Evolutionary conservation across 2,888 invertebrate genomes (phyloP), one percentile per base, ranked within the genome.

Genomic region (Mythimna pallens): DNA sequence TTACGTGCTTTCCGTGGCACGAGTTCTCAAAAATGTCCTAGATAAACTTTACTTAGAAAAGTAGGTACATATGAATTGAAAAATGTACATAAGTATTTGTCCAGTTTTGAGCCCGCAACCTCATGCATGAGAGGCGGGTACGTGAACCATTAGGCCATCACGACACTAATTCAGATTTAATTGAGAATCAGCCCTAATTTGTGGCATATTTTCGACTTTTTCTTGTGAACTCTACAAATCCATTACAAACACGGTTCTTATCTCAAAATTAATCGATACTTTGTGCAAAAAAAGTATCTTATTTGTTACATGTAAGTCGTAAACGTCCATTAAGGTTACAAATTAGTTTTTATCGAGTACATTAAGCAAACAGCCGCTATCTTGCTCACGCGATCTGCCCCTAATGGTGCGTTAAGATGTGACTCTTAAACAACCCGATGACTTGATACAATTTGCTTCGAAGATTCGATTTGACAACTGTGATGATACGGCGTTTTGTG

Each of bases 331-430:
- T 75, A 78, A 17, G 83, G 87, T 86, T 89, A 93, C 93, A 94
- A 94, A 94, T 94, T 91, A 92, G 90, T 94, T 94, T 94, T 94
- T 90, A 91, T 92, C 90, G 89, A 91, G 89, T 90, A 94, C 94
- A 94, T 95, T 95, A 94, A 90, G 92, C 93, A 94, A 94, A 94
- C 93, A 92, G 89, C 93, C 91, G 89, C 90, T 89, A 92, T 92
- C 92, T 92, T 88, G 89, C 91, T 93, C 93, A 93, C 92, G 93
- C 94, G 93, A 95, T 95, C 94, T 92, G 92, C 83, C 89, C 90
- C 92, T 94, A 95, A 95, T 95, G 95, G 92, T 89, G 92, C 95
- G 95, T 93, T 93, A 93, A 93, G 93, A 92, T 93, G 93, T 86
- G 92, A 92, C 91, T 47, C 47, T 93, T 92, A 91, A 90, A 92